Conservation (phyloP, 1,140 invertebrate species). For the Musca domestica region DNA sequence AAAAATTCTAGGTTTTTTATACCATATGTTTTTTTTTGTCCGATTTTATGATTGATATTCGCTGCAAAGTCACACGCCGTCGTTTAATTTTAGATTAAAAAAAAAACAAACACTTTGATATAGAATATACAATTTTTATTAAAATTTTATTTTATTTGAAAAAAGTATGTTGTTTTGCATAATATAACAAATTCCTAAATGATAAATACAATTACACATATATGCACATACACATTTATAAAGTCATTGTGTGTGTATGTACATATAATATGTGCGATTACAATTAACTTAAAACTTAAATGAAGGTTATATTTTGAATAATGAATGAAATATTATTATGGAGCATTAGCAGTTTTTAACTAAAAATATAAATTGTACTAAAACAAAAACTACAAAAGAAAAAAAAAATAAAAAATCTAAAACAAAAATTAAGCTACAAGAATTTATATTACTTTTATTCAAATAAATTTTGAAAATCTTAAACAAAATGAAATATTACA, state of each 20-base stretch:
- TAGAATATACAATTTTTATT: neutral
- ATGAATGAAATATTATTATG: conserved; percentile 5
- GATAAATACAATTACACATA: conserved; percentile 8
- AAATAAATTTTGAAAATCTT: too few relatives aligned
- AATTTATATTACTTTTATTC: too few relatives aligned
- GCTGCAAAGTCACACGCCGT: too few relatives aligned
- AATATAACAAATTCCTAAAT: conserved; percentile 20
- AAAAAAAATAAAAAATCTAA: neutral
- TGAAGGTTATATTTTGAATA: neutral
- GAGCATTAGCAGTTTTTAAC: neutral
- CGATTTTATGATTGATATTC: too few relatives aligned
- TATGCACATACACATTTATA: neutral
- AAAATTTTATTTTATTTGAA: conserved; percentile 12
- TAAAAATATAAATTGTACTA: conserved; percentile 8
- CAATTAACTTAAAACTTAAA: conserved; percentile 8
- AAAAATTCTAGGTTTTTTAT: too few relatives aligned
- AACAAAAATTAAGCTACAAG: too few relatives aligned
- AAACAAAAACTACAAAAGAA: neutral
- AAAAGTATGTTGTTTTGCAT: conserved; percentile 9
- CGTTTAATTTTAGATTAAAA: too few relatives aligned
- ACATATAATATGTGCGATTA: too few relatives aligned
- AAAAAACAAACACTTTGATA: neutral
- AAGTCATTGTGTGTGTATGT: too few relatives aligned
- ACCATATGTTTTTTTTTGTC: too few relatives aligned
- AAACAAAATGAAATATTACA: too few relatives aligned